Conservation (phyloP, 1,140 invertebrate genomes). For the Oryctes rhinoceros region DNA sequence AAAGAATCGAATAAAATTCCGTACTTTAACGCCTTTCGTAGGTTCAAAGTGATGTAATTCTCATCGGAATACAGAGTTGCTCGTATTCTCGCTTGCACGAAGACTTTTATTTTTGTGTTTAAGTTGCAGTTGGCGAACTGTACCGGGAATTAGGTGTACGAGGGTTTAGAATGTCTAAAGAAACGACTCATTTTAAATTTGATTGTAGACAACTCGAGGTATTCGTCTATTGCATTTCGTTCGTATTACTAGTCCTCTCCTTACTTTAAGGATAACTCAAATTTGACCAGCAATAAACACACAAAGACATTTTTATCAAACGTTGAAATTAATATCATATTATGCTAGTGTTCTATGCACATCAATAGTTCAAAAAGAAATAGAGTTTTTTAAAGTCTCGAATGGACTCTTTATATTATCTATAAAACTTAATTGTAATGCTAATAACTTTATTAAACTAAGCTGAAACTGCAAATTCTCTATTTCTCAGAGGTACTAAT, state of each 20-base stretch:
- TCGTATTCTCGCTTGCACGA: neutral
- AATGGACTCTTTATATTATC: no score
- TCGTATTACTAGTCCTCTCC: neutral
- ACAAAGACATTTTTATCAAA: no score
- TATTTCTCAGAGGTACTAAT: no score
- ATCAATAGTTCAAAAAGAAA: no score
- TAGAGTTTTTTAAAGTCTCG: no score
- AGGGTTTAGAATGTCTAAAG: slow-evolving; percentile 38
- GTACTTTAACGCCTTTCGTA: slow-evolving; percentile 27
- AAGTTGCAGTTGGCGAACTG: neutral
- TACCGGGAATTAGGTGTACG: slow-evolving; percentile 36
- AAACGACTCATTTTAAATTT: slow-evolving; percentile 41
- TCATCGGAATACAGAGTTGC: slow-evolving; percentile 37
- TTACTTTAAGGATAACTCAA: neutral
- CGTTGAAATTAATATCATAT: no score
- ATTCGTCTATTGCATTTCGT: neutral
- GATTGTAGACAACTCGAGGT: slow-evolving; percentile 30
- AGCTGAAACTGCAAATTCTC: no score
- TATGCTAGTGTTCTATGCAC: no score
- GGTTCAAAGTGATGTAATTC: slow-evolving; percentile 27
- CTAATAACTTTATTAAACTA: no score
- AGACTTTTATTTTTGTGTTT: slow-evolving; percentile 7
- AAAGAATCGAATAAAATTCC: slow-evolving; percentile 34
- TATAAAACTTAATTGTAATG: no score
- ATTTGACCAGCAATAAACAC: neutral